phyloP scores from a whole-genome alignment of 2,797 vertebrate species.

The Brachyrhaphis roseni region DNA sequence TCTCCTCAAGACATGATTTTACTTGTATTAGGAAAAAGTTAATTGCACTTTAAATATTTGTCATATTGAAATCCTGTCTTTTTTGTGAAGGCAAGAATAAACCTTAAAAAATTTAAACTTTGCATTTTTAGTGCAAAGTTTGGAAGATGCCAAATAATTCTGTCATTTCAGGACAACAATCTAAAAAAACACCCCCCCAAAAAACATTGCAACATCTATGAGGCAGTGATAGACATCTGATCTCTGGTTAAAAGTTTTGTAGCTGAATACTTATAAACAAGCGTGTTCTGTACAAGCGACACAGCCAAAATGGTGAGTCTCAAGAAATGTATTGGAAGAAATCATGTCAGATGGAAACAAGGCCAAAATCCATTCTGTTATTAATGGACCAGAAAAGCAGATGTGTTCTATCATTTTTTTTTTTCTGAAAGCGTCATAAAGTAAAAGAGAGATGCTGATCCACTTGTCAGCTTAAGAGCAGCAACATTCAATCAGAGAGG shows the following conservation, averaged over 20 bases:
- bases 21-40: too few species aligned
- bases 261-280: not conserved
- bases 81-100: too few species aligned
- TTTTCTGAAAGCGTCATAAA: constrained; percentile 9
- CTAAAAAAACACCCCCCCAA: too few species aligned
- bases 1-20: too few species aligned
- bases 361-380: constrained; percentile 5
- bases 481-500: constrained; percentile 15
- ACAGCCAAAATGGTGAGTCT: not conserved
- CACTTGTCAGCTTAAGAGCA: constrained; percentile 23
- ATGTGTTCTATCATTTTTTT: constrained; percentile 3
- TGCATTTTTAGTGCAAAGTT: too few species aligned
- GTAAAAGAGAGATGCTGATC: constrained; percentile 15
- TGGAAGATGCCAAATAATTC: too few species aligned
- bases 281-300: not conserved
- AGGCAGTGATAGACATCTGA: not conserved
- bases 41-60: too few species aligned
- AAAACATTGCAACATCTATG: too few species aligned
- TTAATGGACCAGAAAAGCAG: constrained; percentile 6
- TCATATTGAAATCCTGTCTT: too few species aligned
- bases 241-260: not conserved
- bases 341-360: not conserved
- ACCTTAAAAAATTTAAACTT: too few species aligned
- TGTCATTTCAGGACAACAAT: too few species aligned
- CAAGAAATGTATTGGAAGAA: not conserved